Evolutionary conservation across 2,113 vertebrate genomes (phyloP), one percentile per base, ranked within the genome.

Genomic region (Pyxicephalus adspersus): DNA sequence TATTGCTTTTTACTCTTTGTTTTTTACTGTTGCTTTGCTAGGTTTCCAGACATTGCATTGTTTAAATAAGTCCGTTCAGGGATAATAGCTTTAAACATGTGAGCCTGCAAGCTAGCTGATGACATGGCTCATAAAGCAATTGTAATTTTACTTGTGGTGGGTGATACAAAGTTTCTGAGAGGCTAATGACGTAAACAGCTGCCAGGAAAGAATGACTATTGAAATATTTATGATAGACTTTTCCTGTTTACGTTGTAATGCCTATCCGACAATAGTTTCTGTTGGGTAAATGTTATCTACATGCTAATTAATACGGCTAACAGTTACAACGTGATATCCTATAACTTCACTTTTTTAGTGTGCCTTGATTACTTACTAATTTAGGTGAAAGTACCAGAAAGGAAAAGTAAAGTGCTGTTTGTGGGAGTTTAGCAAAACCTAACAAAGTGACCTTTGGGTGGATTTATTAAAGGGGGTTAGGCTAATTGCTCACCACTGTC

Each of bases 131-230:
- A 74, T 74, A 74, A 74, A 74, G 28, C 55, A 22, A 25, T n/a
- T 38, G n/a, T 74, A 74, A 74, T 74, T 13, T 60, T 5, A 60
- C 23, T 58, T 60, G 28, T 38, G 55, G 54, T 60, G 5, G 71
- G 55, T 74, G 16, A 60, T n/a, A 74, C 54, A 34, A 58, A 74
- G 29, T 6, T 74, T 29, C 71, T 74, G 54, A 74, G 29, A 74
- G 71, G 34, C 71, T 60, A 34, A 38, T 74, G 71, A 74, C 71
- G 71, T 29, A 74, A 28, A 60, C 71, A 74, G 71, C 54, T 74
- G 71, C 71, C 71, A 60, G 71, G 71, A 74, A 74, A 74, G 71
- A 74, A 74, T 38, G 71, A 31, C 71, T 55, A 74, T 11, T 58
- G 71, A 74, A 74, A 38, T 74, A 74, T 74, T 74, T 74, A 74